These are phyloP conservation scores for Morpho deidamia DNA, from an alignment of 2,888 invertebrate species.

Conservation along the genomic window DNA sequence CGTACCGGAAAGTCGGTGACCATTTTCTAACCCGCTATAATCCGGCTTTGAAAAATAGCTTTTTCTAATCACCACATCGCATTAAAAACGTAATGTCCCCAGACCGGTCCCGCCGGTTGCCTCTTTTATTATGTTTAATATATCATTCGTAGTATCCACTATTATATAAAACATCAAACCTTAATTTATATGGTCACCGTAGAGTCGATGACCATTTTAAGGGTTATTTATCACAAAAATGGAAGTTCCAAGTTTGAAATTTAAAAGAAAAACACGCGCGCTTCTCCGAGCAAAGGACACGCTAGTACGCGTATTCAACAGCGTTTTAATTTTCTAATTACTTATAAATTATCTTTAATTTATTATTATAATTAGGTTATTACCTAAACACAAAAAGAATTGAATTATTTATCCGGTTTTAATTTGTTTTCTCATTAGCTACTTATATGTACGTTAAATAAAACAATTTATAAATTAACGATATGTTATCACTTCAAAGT, in stretches of 20 bases:
- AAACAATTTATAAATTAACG: slow-evolving; percentile 10
- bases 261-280: slow-evolving; percentile 11
- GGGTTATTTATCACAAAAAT: slow-evolving; percentile 41
- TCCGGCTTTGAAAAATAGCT: slow-evolving; percentile 54
- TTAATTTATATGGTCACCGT: slow-evolving; percentile 64
- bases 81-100: slow-evolving; percentile 55
- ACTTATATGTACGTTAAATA: not conserved
- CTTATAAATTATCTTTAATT: no score
- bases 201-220: slow-evolving; percentile 53
- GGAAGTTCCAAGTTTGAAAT: slow-evolving; percentile 33
- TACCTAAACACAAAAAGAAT: no score
- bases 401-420: not conserved
- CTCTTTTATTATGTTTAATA: slow-evolving; percentile 54
- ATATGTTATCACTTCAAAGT: slow-evolving; percentile 11
- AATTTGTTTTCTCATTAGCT: slow-evolving; percentile 4
- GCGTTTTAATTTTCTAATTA: slow-evolving; percentile 1
- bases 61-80: slow-evolving; percentile 57
- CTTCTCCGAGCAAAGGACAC: slow-evolving; percentile 1
- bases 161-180: slow-evolving; percentile 62
- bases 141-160: slow-evolving; percentile 58
- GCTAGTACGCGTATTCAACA: slow-evolving; percentile 5
- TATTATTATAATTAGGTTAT: no score
- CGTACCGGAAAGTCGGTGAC: slow-evolving; percentile 40
- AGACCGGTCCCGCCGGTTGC: slow-evolving; percentile 44
- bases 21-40: slow-evolving; percentile 36